Evolutionary conservation across 1,140 invertebrate species (phyloP), one percentile per base, ranked within the genome.

Genomic region (Dendroctonus ponderosae): DNA sequence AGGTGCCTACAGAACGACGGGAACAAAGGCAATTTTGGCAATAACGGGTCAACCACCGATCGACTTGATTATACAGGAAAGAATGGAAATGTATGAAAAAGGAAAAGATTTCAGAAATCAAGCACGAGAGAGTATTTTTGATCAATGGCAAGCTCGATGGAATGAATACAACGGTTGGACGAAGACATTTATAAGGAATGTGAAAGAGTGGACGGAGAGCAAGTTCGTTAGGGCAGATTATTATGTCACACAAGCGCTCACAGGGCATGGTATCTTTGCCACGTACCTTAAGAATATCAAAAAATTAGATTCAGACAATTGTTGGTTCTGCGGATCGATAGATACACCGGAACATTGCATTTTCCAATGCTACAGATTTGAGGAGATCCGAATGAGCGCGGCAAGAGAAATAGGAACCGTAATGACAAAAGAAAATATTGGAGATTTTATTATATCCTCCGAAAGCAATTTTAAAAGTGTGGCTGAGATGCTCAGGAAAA

Each of bases 201-300:
- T 67, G 11, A 14, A 49, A 40, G 3, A 11, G 11, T 67, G 59
- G 69, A 37, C 61, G 26, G 38, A 48, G 4, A 64, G 67, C 39
- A 62, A 59, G 9, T 48, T 39, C 37, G 51, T 12, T 56, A 43
- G 11, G 7, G 40, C 44, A 3, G n/a, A 9, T 26, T 69, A 66
- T 12, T 66, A 26, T 39, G 11, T 65, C 0, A 59, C 61, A 8
- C 44, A 68, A 62, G 59, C 51, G 2, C 43, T 70, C 0, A 67
- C 43, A 7, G 69, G 65, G 6, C 69, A 70, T 39, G 69, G 65
- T 11, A 54, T 41, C 5, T 70, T 68, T 51, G 37, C 54, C 7
- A 40, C 43, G n/a, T 70, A 61, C 37, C 41, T 53, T 6, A 5
- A 70, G 7, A 66, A 42, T 14, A 66, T 70, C n/a, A 42, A 39